Evolutionary conservation across 30 jellyfish, hydroid and myxozoan genomes (phyloP).

Genomic region (Mastigias papua): DNA sequence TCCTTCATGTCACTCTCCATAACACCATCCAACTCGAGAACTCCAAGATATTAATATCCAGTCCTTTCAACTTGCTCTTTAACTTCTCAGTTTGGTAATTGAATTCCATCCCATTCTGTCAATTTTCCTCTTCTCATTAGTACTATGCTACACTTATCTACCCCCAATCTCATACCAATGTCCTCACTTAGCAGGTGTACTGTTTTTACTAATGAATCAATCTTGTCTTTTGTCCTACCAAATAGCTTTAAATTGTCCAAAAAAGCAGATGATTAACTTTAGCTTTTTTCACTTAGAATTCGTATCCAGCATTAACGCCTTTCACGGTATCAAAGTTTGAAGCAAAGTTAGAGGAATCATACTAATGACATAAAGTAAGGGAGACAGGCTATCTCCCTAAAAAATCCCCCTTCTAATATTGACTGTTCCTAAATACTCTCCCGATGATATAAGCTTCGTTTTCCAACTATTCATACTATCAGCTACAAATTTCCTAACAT

Average conservation of each 20-base stretch:
- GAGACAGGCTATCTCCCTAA: no score
- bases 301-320: background rate
- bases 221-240: no score
- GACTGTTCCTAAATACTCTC: no score
- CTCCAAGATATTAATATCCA: slow-evolving; percentile 21
- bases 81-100: slow-evolving; percentile 14
- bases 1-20: slow-evolving; percentile 11
- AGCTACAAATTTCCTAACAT: no score
- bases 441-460: no score
- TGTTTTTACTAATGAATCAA: background rate
- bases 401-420: no score
- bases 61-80: background rate
- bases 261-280: background rate
- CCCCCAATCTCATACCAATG: slow-evolving; percentile 16
- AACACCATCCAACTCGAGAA: slow-evolving; percentile 7
- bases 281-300: background rate
- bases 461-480: no score
- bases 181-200: background rate
- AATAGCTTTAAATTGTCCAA: no score
- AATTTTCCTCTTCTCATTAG: slow-evolving; percentile 44
- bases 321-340: background rate
- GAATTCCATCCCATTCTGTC: background rate
- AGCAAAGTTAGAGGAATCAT: no score
- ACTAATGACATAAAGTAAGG: no score
- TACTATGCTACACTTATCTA: slow-evolving; percentile 13